Conservation (phyloP, 2,113 vertebrate genomes). For the Pheucticus melanocephalus region DNA sequence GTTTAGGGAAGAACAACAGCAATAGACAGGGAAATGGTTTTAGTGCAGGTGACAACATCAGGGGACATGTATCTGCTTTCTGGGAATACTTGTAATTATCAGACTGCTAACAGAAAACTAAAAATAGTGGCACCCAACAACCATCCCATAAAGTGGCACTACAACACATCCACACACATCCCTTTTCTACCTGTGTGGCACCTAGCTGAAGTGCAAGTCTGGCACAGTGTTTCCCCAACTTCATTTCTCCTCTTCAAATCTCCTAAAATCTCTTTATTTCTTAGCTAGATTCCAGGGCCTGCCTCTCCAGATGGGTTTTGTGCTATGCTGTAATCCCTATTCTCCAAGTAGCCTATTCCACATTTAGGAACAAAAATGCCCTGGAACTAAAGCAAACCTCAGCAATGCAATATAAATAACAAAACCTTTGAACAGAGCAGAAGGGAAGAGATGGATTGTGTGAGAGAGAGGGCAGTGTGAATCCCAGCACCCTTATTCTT, state of each 20-base stretch:
- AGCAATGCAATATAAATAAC: neutral
- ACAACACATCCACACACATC: neutral
- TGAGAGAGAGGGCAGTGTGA: rapidly evolving
- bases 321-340: neutral
- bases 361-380: neutral
- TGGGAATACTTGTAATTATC: neutral
- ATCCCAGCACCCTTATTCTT: neutral
- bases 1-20: neutral
- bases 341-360: neutral
- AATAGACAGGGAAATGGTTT: neutral
- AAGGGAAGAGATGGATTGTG: neutral
- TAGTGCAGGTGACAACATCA: neutral
- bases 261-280: neutral
- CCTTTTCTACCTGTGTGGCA: neutral
- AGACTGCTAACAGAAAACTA: neutral
- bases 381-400: neutral
- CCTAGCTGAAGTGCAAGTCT: neutral
- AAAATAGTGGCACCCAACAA: neutral
- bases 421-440: neutral
- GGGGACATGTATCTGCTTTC: neutral
- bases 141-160: neutral
- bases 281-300: neutral
- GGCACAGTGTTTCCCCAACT: neutral
- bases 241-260: neutral
- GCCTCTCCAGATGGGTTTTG: neutral